A percentile compares a stretch with the other conserved stretches of the same genome.
Evolutionary conservation across 2,888 invertebrate genomes (phyloP).

Genomic region (Caenorhabditis wallacei): DNA sequence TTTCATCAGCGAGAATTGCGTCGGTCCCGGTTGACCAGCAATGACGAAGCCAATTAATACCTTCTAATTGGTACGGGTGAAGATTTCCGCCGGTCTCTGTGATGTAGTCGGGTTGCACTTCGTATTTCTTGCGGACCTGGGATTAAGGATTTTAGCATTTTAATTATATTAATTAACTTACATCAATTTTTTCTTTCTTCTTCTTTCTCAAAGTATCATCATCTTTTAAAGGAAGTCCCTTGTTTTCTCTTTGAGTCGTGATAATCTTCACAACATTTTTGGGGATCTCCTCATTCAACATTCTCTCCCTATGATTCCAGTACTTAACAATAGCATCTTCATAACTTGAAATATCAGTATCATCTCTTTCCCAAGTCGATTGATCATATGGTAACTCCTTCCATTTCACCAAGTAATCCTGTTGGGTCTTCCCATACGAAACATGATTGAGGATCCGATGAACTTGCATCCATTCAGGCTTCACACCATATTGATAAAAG

Average conservation of each 20-base stretch:
- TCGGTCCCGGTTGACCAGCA: constrained; percentile 89
- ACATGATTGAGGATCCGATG: constrained; percentile 96
- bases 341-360: constrained; percentile 89
- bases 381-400: constrained; percentile 96
- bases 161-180: constrained; percentile 84
- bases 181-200: constrained; percentile 86
- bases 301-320: constrained; percentile 86
- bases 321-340: constrained; percentile 92
- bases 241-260: constrained; percentile 72
- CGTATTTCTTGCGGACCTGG: constrained; percentile 90
- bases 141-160: background rate
- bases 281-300: constrained; percentile 90
- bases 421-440: constrained; percentile 83
- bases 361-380: constrained; percentile 97
- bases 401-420: constrained; percentile 97
- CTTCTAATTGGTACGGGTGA: constrained; percentile 97
- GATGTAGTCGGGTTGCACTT: constrained; percentile 94
- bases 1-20: constrained; percentile 93
- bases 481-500: constrained; percentile 93
- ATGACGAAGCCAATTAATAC: constrained; percentile 83
- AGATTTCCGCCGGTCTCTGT: constrained; percentile 94
- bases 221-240: constrained; percentile 72
- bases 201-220: constrained; percentile 85
- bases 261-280: constrained; percentile 80
- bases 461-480: constrained; percentile 95